Evolutionary conservation across 1,140 invertebrate genomes (phyloP).

Genomic region (Cydia splendana): DNA sequence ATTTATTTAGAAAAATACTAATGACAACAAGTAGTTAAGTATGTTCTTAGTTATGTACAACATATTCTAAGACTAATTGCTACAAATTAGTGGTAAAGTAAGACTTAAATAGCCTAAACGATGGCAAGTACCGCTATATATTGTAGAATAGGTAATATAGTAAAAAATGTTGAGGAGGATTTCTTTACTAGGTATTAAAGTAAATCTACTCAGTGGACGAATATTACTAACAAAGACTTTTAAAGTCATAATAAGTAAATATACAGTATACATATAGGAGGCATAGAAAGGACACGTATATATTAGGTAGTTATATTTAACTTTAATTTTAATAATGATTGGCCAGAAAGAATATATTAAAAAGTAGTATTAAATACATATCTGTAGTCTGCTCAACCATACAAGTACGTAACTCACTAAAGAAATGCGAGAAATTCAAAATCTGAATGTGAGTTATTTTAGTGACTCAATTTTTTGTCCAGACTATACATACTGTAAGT

Average conservation of each 20-base stretch:
- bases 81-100: constrained; percentile 57
- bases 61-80: constrained; percentile 37
- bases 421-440: background rate
- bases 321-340: background rate
- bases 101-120: constrained; percentile 35
- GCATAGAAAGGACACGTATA: background rate
- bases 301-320: background rate
- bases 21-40: constrained; percentile 18
- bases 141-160: background rate
- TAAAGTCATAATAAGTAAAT: background rate
- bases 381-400: background rate
- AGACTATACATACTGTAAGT: background rate
- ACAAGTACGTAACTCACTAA: background rate
- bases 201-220: background rate
- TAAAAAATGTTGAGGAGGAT: background rate
- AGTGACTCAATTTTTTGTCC: too few species aligned
- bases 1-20: constrained; percentile 11
- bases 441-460: too few species aligned
- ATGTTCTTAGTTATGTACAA: constrained; percentile 29
- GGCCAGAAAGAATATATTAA: background rate
- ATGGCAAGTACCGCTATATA: constrained; percentile 44
- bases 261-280: too few species aligned
- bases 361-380: background rate
- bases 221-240: background rate
- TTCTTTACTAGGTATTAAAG: background rate